Percentiles rank a stretch among this genome's conserved stretches.
Evolutionary conservation across 2,888 invertebrate genomes (phyloP).

Genomic region (Bellardia bayeri): DNA sequence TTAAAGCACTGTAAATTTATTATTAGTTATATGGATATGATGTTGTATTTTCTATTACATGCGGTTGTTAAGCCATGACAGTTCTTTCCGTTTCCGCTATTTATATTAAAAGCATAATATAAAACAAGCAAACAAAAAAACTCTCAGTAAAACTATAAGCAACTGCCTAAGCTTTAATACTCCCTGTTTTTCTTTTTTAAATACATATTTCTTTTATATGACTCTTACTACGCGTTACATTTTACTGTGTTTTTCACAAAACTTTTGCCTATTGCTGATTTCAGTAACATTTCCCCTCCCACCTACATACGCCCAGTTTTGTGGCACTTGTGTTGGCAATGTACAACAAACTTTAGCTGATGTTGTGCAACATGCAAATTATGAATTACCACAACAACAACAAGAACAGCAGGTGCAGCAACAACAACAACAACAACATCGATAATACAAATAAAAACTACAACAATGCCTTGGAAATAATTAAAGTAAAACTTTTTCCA

Average conservation of each 20-base stretch:
- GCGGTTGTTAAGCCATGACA: slow-evolving; percentile 52
- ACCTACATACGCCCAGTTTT: neutral
- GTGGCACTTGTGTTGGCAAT: neutral
- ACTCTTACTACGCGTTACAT: neutral
- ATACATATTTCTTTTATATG: neutral
- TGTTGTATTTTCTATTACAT: slow-evolving; percentile 5
- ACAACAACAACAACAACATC: neutral
- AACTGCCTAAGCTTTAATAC: slow-evolving; percentile 54
- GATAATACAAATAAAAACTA: slow-evolving; percentile 19
- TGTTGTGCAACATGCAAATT: slow-evolving; percentile 69
- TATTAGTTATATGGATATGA: neutral
- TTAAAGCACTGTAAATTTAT: neutral
- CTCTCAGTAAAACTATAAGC: neutral
- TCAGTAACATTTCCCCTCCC: neutral
- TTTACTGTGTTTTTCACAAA: neutral
- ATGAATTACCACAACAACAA: slow-evolving; percentile 31
- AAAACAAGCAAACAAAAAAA: slow-evolving; percentile 3
- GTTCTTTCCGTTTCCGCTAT: slow-evolving; percentile 60
- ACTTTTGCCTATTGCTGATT: slow-evolving; percentile 1
- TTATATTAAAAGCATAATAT: slow-evolving; percentile 23
- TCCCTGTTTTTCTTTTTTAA: neutral
- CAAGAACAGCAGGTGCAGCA: neutral
- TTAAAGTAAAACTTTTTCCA: slow-evolving; percentile 4
- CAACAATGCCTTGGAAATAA: slow-evolving; percentile 22
- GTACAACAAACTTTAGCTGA: slow-evolving; percentile 18